Conservation (phyloP, 2,888 invertebrate genomes). For the Cheilosia urbana region DNA sequence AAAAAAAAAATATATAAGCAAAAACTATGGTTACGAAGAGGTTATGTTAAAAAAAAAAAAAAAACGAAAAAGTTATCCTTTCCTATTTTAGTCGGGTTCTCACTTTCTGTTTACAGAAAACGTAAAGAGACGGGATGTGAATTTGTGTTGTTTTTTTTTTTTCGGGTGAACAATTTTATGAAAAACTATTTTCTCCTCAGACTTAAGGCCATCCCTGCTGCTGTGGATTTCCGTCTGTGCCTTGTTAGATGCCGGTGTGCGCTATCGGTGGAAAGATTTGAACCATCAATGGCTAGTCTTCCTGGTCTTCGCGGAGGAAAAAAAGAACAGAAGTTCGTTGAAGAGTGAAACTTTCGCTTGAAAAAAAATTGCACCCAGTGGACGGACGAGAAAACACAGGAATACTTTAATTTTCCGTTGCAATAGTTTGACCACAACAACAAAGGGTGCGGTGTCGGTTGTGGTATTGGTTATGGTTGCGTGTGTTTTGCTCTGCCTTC, state of each 20-base stretch:
- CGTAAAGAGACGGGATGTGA: constrained; percentile 7
- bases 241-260: not conserved
- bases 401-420: constrained; percentile 34
- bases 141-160: not conserved
- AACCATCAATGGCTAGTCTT: constrained; percentile 35
- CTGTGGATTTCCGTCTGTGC: constrained; percentile 5
- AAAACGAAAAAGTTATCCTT: constrained; percentile 4
- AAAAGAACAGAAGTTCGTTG: constrained; percentile 22
- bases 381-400: constrained; percentile 11
- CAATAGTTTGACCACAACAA: constrained; percentile 35
- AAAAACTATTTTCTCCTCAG: constrained; percentile 21
- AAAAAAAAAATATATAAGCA: not conserved
- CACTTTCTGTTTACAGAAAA: constrained; percentile 25
- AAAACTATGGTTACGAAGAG: not conserved
- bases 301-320: constrained; percentile 1
- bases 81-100: constrained; percentile 18
- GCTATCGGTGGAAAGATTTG: constrained; percentile 24
- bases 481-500: not conserved
- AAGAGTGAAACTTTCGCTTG: constrained; percentile 39
- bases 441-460: constrained; percentile 16
- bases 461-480: constrained; percentile 2
- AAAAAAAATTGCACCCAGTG: constrained; percentile 36
- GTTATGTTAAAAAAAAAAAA: not conserved
- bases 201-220: constrained; percentile 5
- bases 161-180: constrained; percentile 6